These are phyloP conservation scores for Microplitis mediator DNA, from an alignment of 1,140 invertebrate genomes.

Conservation along the genomic window DNA sequence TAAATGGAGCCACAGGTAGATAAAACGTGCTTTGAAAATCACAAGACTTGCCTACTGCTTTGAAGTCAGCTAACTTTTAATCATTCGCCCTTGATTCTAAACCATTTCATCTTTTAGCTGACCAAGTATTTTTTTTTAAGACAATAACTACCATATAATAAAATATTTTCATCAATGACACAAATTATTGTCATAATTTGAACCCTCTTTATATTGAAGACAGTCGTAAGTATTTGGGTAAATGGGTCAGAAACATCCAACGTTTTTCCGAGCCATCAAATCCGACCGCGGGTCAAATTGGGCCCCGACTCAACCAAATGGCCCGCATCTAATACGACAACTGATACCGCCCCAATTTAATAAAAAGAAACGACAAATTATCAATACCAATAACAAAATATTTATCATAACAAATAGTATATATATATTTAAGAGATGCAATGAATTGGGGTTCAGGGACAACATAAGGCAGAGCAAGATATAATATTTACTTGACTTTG, in stretches of 20 bases:
- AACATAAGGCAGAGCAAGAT: not conserved
- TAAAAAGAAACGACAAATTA: constrained; percentile 15
- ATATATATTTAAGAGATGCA: not conserved
- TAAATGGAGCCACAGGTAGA: constrained; percentile 7
- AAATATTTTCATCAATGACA: not conserved
- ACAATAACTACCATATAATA: not conserved
- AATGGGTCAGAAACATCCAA: constrained; percentile 58
- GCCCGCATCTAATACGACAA: not conserved
- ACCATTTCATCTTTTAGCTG: too few relatives aligned
- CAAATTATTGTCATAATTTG: not conserved
- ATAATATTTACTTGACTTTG: not conserved
- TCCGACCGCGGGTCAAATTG: constrained; percentile 45
- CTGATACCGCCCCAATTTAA: not conserved
- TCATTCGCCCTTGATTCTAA: too few relatives aligned
- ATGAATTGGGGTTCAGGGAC: not conserved
- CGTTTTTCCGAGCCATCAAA: constrained; percentile 51
- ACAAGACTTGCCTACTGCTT: not conserved
- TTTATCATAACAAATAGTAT: constrained; percentile 30
- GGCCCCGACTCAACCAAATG: constrained; percentile 29
- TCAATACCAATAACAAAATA: constrained; percentile 32
- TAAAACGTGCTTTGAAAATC: constrained; percentile 13
- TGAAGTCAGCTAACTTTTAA: too few relatives aligned
- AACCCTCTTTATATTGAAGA: not conserved
- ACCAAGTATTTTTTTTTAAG: too few relatives aligned
- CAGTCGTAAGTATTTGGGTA: constrained; percentile 45